phyloP scores from a whole-genome alignment of 2,888 invertebrate genomes.

The Tridacna gigas region DNA sequence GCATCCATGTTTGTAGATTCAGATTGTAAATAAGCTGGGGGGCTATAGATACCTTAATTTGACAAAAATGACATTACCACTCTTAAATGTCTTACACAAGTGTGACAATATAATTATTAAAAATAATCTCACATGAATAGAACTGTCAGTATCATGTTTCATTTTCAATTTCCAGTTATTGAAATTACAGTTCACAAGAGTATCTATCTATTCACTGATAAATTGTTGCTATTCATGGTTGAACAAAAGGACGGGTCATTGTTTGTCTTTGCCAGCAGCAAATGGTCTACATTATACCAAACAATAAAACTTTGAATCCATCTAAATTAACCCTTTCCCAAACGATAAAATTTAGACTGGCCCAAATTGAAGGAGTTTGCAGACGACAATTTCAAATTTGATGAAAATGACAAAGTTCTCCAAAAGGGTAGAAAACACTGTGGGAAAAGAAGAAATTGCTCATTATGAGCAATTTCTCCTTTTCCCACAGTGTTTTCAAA shows the following conservation, averaged over 20 bases:
- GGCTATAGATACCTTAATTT: too few relatives aligned
- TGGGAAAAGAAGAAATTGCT: neutral
- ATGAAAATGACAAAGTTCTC: too few relatives aligned
- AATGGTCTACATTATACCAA: neutral
- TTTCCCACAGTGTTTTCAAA: neutral
- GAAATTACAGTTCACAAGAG: slow-evolving; percentile 13
- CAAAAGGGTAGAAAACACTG: neutral
- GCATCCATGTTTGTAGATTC: too few relatives aligned
- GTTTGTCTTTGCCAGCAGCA: slow-evolving; percentile 23
- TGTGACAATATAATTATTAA: slow-evolving; percentile 7
- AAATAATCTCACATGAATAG: neutral
- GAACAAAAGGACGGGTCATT: neutral
- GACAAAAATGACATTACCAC: too few relatives aligned
- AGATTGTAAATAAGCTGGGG: too few relatives aligned
- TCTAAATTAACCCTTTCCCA: neutral
- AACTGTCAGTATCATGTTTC: neutral
- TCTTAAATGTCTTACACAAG: neutral
- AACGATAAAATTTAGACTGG: too few relatives aligned
- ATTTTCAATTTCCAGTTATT: neutral
- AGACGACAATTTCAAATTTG: too few relatives aligned
- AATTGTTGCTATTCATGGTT: slow-evolving; percentile 7
- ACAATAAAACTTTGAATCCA: neutral
- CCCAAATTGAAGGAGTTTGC: too few relatives aligned
- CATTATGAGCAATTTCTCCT: neutral
- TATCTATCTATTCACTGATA: slow-evolving; percentile 1